Base-by-base conservation (phyloP, 2,113 vertebrate species). In the Tyto alba region DNA sequence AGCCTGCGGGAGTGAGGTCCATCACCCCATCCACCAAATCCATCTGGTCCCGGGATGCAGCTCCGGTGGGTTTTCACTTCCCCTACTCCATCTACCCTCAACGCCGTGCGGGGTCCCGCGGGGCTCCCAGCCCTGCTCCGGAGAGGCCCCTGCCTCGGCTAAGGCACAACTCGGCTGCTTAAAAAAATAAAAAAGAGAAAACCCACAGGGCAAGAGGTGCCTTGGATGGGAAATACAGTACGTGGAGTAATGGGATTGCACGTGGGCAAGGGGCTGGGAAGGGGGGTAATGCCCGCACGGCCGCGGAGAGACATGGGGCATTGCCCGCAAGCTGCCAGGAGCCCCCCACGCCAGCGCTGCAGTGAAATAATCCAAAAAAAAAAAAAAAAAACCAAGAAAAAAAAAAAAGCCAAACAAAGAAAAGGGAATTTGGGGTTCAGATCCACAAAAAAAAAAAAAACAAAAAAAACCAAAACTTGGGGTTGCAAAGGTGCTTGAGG, bases 91-190 rank as follows among this genome's bases (percentile, higher is more conserved):
- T 29, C 69, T 19, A 25, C 63, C 17, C 43, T 48, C 2, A 1
- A 13, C 3, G 45, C 60, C 10, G 1, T 12, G n/a, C 0, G 16
- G 56, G n/a, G 29, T 52, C 23, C 30, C 1, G 1, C 0, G 13
- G 45, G 43, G n/a, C 32, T 76, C 53, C 74, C 63, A 55, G 69
- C 40, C 30, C 7, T 4, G 45, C 66, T 52, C 29, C 5, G 11
- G 40, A 45, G 71, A 1, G 14, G n/a, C 11, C 41, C 90, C 56
- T 3, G 0, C 57, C 48, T 40, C 5, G 25, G 56, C 34, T 94
- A 95, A 97, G 95, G 96, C 95, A 96, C 95, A 68, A 85, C 56
- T 82, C 0, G 94, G 91, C 53, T 90, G 88, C 47, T 73, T 69
- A 50, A 69, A 47, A 25, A 47, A 72, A n/a, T 21, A 25, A 38